phyloP scores from a whole-genome alignment of 2,113 vertebrate genomes.

The Probosciger aterrimus region DNA sequence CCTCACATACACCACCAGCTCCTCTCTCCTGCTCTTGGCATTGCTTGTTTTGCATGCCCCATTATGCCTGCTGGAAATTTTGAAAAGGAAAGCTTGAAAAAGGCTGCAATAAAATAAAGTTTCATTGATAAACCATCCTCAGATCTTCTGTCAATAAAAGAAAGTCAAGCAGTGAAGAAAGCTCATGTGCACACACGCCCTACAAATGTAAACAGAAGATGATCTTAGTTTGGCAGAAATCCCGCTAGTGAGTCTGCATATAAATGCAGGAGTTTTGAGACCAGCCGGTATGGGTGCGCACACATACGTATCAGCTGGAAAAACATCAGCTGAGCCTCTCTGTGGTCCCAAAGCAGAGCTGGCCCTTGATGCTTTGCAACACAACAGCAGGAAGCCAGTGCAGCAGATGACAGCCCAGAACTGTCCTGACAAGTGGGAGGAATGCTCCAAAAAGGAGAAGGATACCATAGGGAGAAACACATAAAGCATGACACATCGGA shows the following conservation, averaged over 20 bases:
- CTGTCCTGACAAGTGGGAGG: neutral
- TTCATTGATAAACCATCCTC: neutral
- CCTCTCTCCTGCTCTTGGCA: neutral
- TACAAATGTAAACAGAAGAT: neutral
- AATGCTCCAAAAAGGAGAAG: neutral
- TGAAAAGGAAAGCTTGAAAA: slow-evolving; percentile 32
- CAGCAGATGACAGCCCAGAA: neutral
- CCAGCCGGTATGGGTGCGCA: too few species aligned
- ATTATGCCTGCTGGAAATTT: slow-evolving; percentile 2
- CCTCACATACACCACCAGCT: neutral
- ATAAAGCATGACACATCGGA: fast-evolving
- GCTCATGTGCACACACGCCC: fast-evolving
- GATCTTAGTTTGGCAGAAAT: neutral
- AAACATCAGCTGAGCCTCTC: neutral
- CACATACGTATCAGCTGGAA: fast-evolving
- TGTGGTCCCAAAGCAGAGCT: neutral
- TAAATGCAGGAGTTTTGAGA: neutral
- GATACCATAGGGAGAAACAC: neutral
- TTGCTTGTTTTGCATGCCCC: slow-evolving; percentile 25
- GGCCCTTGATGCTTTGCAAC: fast-evolving
- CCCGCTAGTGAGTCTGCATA: neutral
- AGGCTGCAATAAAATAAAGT: neutral
- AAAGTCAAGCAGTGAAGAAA: neutral
- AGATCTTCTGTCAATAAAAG: neutral
- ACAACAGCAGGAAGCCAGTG: fast-evolving